Evolutionary conservation across 2,888 invertebrate genomes (phyloP).

Genomic region (Agapetus fuscipes): DNA sequence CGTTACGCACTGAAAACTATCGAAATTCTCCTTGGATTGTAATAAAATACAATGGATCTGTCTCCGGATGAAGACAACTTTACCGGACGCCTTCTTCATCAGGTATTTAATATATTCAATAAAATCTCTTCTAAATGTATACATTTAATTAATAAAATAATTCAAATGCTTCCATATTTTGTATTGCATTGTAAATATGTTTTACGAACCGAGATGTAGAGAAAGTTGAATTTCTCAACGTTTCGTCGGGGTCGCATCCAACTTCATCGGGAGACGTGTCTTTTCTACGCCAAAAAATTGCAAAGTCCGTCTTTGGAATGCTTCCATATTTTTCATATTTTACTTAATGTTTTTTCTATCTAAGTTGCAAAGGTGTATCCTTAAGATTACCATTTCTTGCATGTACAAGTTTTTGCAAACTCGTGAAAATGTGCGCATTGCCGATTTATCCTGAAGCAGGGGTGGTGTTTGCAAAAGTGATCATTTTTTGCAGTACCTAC

Average conservation of each 20-base stretch:
- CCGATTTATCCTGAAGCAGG: no score
- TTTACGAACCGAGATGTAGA: not conserved
- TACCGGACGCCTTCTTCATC: slow-evolving; percentile 66
- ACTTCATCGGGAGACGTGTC: no score
- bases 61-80: slow-evolving; percentile 76
- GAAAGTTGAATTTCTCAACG: no score
- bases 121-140: slow-evolving; percentile 3
- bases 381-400: no score
- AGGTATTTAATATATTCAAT: no score
- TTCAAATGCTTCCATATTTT: slow-evolving; percentile 1
- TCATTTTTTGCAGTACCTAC: no score
- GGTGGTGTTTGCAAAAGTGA: no score
- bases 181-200: not conserved
- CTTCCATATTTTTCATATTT: not conserved
- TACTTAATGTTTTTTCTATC: no score
- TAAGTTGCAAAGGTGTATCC: no score
- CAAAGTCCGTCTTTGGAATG: not conserved
- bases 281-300: not conserved
- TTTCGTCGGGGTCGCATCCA: no score
- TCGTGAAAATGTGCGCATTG: no score
- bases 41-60: slow-evolving; percentile 44
- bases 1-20: not conserved
- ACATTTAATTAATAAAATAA: slow-evolving; percentile 1
- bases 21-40: not conserved
- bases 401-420: no score